Percentiles rank a stretch among this genome's conserved stretches.
phyloP scores from a whole-genome alignment of 1,140 invertebrate genomes.

The Aphidius ervi region DNA sequence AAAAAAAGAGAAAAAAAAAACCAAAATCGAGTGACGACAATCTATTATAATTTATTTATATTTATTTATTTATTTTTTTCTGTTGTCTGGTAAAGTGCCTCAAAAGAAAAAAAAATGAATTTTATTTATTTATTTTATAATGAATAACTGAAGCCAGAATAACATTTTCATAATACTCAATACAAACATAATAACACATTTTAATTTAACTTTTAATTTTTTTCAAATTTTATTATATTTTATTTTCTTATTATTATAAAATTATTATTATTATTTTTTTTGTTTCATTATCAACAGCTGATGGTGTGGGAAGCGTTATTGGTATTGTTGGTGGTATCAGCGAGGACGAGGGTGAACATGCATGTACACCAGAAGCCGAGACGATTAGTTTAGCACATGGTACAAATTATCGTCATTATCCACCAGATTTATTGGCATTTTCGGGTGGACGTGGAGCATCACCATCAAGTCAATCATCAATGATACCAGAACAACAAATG shows the following conservation, averaged over 20 bases:
- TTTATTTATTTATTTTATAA: neutral
- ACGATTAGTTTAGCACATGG: constrained; percentile 47
- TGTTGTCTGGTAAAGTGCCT: constrained; percentile 22
- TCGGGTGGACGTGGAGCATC: constrained; percentile 57
- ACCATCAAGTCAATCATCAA: constrained; percentile 66
- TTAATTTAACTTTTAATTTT: constrained; percentile 30
- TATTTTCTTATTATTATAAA: constrained; percentile 19
- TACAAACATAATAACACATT: neutral
- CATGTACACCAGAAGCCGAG: constrained; percentile 31
- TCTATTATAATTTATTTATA: neutral
- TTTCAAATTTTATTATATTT: constrained; percentile 30
- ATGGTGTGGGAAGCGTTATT: constrained; percentile 24
- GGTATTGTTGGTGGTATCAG: constrained; percentile 26
- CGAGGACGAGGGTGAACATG: constrained; percentile 19
- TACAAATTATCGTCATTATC: constrained; percentile 59
- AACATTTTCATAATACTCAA: no score
- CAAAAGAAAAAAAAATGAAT: neutral
- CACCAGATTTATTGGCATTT: constrained; percentile 78
- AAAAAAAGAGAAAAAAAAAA: neutral
- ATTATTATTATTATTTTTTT: constrained; percentile 17
- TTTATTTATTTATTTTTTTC: neutral
- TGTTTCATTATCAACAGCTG: constrained; percentile 38
- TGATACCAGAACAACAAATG: constrained; percentile 59
- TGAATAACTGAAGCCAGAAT: neutral
- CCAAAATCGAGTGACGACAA: neutral